A percentile compares a stretch with the other conserved stretches of the same genome.
Evolutionary conservation across 2,888 invertebrate genomes (phyloP).

Genomic region (Aphidius colemani): DNA sequence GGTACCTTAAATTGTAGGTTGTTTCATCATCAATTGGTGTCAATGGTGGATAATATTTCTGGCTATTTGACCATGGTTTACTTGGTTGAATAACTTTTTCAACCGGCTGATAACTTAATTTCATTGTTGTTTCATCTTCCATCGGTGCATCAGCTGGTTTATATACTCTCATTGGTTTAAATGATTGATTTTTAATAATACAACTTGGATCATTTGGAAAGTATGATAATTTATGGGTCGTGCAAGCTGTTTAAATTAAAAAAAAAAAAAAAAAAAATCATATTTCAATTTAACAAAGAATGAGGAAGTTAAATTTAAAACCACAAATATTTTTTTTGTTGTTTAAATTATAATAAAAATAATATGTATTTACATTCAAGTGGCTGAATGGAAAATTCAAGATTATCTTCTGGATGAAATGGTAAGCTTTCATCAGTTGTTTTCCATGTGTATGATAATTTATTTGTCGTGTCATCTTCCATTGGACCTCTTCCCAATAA

Average conservation of each 20-base stretch:
- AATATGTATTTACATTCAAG: conserved; percentile 40
- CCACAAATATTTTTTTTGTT: not conserved
- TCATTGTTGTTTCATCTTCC: conserved; percentile 64
- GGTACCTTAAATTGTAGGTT: conserved; percentile 65
- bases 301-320: not conserved
- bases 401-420: conserved; percentile 38
- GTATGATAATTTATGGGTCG: conserved; percentile 70
- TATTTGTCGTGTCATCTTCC: conserved; percentile 74
- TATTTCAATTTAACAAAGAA: not conserved
- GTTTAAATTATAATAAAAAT: not conserved
- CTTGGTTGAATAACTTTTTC: conserved; percentile 54
- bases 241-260: conserved; percentile 61
- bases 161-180: conserved; percentile 58
- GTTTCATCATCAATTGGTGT: conserved; percentile 65
- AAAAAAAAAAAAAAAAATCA: not conserved
- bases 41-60: conserved; percentile 56
- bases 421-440: conserved; percentile 11
- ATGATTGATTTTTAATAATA: conserved; percentile 58
- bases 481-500: conserved; percentile 66
- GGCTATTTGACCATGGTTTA: conserved; percentile 59
- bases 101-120: conserved; percentile 63
- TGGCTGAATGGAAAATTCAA: conserved; percentile 38
- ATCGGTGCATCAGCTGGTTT: conserved; percentile 63
- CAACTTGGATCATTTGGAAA: conserved; percentile 62
- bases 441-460: conserved; percentile 69